Evolutionary conservation across 2,888 invertebrate genomes (phyloP), one percentile per base, ranked within the genome.

Genomic region (Drosophila macrospina): DNA sequence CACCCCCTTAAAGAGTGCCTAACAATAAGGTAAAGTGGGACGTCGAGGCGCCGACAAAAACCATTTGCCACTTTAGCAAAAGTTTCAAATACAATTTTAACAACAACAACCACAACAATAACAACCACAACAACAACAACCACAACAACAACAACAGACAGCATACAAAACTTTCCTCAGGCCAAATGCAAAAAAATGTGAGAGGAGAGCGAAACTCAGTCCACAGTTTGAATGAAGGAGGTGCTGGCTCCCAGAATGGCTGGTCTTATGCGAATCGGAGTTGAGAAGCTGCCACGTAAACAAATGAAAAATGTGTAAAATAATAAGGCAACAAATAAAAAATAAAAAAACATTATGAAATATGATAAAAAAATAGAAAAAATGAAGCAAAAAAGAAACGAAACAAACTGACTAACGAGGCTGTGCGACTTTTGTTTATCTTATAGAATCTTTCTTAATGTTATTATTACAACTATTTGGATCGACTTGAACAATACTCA

Each of bases 71-170:
- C 82, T 77, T 81, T 68, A 54, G 59, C 55, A 67, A 82, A 82
- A 79, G 73, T 82, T 82, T 79, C 56, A 85, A 81, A 82, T 70
- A 81, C 82, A 82, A 77, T 82, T 84, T 81, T 47, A 69, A 65
- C 66, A 61, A 52, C 61, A 55, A 61, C 48, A 57, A 59, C 61
- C 54, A 44, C 55, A 65, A 61, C 48, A 57, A 59, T 57, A 57
- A 44, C 55, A 65, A 61, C 48, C 55, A 59, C 61, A 57, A 44
- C 55, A 65, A n/a, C n/a, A 69, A 65, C 66, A 61, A 52, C 61
- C 52, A 65, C 66, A 61, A 52, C 61, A 55, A 61, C 48, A 57
- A 59, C 61, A 57, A 44, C 55, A 65, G 36, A 50, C 61, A 45
- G 30, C 37, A 24, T 5, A 55, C 28, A 28, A 65, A 80, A 80